Evolutionary conservation across 2,113 vertebrate species (phyloP), one percentile per base, ranked within the genome.

Genomic region (Mormoops blainvillei): DNA sequence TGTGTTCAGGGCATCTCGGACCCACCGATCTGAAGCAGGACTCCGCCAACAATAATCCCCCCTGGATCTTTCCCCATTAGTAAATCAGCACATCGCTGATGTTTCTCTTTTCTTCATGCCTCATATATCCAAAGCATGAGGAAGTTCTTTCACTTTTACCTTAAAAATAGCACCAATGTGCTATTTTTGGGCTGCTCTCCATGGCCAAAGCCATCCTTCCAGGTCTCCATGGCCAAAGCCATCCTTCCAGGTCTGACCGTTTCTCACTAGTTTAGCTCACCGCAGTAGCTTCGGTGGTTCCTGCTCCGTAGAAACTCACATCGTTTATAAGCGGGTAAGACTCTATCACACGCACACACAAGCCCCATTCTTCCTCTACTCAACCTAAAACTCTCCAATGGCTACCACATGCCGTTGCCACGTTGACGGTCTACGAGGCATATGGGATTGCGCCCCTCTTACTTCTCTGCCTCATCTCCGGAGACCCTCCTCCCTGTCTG

Each of bases 121-220:
- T 89, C 84, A 48, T 52, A 50, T 10, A 81, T 16, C 28, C 54
- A 80, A 58, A 88, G 82, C 56, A 74, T 24, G 7, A 94, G 15
- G 26, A 81, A 43, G 14, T 65, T 89, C 45, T 82, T 95, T 73
- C 19, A 28, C 14, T 94, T 81, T 68, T 33, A 84, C 63, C 85
- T 52, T 61, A 74, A 81, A 92, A 71, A 33, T 4, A 36, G 4
- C 26, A 16, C 41, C 56, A 54, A 50, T 28, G 45, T 71, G 56
- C 7, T 52, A n/a, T n/a, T n/a, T n/a, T n/a, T n/a, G n/a, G 48
- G 38, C 24, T 68, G 65, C 43, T 91, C 54, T 82, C 56, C 7
- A 24, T 0, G 26, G 26, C 48, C 70, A 80, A 78, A 96, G 41
- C 76, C n/a, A 52, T 63, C 48, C 68, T 45, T 52, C 31, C 54